Conservation (phyloP, 2,797 vertebrate genomes). For the Euthynnus affinis region DNA sequence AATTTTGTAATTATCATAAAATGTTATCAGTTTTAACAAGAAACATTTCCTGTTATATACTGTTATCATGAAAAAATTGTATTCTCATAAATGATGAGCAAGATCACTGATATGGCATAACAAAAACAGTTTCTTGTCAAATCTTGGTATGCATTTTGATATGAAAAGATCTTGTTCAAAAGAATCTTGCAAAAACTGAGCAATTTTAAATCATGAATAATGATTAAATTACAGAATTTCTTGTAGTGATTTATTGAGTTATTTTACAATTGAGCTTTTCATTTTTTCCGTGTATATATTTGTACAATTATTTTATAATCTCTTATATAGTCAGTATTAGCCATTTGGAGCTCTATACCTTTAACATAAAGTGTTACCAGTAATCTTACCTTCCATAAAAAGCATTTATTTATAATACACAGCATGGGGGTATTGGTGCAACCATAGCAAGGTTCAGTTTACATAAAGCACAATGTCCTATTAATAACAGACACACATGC, state of each 20-base stretch:
- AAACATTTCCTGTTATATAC: background rate
- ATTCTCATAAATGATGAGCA: too few relatives aligned
- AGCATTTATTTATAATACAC: constrained; percentile 27
- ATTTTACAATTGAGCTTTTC: constrained; percentile 11
- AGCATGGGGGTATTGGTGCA: constrained; percentile 1
- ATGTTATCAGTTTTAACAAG: background rate
- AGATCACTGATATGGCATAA: too few relatives aligned
- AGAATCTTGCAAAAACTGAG: background rate
- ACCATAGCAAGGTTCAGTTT: constrained; percentile 20
- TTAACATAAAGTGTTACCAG: constrained; percentile 24
- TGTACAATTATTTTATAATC: background rate
- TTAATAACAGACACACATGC: constrained; percentile 49
- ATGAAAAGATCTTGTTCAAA: too few relatives aligned
- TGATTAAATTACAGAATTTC: background rate
- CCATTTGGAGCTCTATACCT: constrained; percentile 6
- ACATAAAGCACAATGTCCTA: constrained; percentile 26
- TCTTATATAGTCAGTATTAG: background rate
- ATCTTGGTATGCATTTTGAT: too few relatives aligned
- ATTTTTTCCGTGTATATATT: background rate
- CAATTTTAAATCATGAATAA: background rate
- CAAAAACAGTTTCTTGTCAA: too few relatives aligned
- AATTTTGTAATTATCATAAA: background rate
- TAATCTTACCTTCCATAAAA: background rate
- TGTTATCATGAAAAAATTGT: background rate
- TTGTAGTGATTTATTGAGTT: constrained; percentile 22